A percentile compares a stretch with the other conserved stretches of the same genome.
These are phyloP conservation scores for Ophioninae sp. DNA, from an alignment of 2,888 invertebrate genomes.

Conservation along the genomic window DNA sequence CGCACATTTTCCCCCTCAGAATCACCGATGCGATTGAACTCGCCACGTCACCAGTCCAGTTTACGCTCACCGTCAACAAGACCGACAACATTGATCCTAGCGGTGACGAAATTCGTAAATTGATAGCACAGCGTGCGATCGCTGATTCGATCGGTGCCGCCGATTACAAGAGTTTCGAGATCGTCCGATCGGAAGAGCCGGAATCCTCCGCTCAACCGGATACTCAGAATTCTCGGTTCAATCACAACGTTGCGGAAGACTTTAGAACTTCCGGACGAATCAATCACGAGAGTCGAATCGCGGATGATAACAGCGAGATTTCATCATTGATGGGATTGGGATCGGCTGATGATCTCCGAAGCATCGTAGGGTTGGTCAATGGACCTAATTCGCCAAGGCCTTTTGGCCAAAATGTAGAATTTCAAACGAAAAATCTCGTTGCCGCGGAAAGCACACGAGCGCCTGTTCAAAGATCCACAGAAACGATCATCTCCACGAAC, in stretches of 20 bases:
- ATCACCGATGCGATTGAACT: slow-evolving; percentile 58
- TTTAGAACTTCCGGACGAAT: slow-evolving; percentile 4
- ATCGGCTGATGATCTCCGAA: slow-evolving; percentile 36
- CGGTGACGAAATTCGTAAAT: slow-evolving; percentile 63
- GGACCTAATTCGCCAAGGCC: slow-evolving; percentile 59
- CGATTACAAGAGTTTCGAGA: slow-evolving; percentile 58
- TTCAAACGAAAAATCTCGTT: slow-evolving; percentile 19
- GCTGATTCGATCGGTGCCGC: slow-evolving; percentile 44
- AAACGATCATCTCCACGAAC: slow-evolving; percentile 1
- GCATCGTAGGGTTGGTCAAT: slow-evolving; percentile 31
- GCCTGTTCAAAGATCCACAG: neutral
- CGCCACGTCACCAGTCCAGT: slow-evolving; percentile 69
- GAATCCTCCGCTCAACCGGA: neutral
- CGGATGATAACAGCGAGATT: neutral
- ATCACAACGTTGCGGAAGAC: neutral
- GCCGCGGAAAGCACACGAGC: neutral
- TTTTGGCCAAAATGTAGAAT: slow-evolving; percentile 28
- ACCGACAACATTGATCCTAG: slow-evolving; percentile 62
- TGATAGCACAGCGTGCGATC: slow-evolving; percentile 66
- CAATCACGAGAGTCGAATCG: slow-evolving; percentile 1
- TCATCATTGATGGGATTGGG: slow-evolving; percentile 2
- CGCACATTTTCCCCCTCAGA: slow-evolving; percentile 7
- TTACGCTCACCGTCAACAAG: slow-evolving; percentile 69
- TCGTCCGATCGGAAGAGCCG: slow-evolving; percentile 55
- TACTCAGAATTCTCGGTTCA: neutral